Evolutionary conservation across 2,888 invertebrate genomes (phyloP), one percentile per base, ranked within the genome.

Genomic region (Drosophila lutescens): DNA sequence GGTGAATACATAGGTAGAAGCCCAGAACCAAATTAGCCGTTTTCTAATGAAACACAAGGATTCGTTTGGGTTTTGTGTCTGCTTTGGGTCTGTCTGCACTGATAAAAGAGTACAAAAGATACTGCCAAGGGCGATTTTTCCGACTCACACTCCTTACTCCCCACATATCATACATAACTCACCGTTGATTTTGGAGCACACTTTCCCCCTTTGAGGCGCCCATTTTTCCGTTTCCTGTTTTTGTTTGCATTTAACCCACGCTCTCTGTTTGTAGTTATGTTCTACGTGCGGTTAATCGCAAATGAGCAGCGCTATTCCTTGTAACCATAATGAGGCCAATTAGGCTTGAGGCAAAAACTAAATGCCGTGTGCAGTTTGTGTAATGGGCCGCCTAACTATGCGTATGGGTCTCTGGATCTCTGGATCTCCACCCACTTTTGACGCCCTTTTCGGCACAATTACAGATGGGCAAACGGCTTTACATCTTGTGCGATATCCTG

Each of bases 341-440:
- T 87, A 87, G 75, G 79, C 87, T 74, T 68, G 62, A 61, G 86
- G 85, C 87, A 79, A 65, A 82, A 85, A 85, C 86, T 82, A 85
- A 87, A 85, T 82, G 80, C 87, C 86, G 82, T 87, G 86, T 73
- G 77, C 85, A 85, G 82, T 63, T 65, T 85, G 66, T 81, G 77
- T 87, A 82, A 82, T 82, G 80, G 88, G 43, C 51, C 83, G 74
- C 47, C 85, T 79, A 81, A 86, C 76, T 78, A 78, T 71, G 71
- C 71, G 61, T 38, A n/a, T 20, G 23, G 12, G 2, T 17, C 15
- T 17, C 10, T 23, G 57, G 56, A 34, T 17, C n/a, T n/a, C n/a
- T n/a, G 3, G 20, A 20, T 20, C 4, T 9, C 68, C 15, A n/a
- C 68, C 13, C 17, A 23, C 55, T 10, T 2, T 4, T 8, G 9